Conservation (phyloP, 2,797 vertebrate genomes). For the Phrynocephalus forsythii region DNA sequence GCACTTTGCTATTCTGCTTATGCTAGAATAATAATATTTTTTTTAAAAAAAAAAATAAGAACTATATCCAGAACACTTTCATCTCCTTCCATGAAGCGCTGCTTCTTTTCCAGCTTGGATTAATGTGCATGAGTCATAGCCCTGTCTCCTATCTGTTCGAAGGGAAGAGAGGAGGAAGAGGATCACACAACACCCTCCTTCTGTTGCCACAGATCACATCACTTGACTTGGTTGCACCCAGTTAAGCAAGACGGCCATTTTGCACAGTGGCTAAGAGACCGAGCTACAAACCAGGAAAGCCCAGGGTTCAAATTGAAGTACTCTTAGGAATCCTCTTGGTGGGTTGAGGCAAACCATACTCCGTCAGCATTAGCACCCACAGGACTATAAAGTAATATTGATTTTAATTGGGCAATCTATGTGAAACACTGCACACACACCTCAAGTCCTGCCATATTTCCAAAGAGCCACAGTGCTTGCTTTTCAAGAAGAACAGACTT, state of each 20-base stretch:
- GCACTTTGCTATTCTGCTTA: slow-evolving; percentile 74
- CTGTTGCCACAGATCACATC: slow-evolving; percentile 20
- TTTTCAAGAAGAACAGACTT: no score
- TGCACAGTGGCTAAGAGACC: background rate
- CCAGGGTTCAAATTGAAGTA: background rate
- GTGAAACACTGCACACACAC: background rate
- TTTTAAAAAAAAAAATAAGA: slow-evolving; percentile 53
- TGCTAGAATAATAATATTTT: slow-evolving; percentile 59
- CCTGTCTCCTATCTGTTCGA: slow-evolving; percentile 40
- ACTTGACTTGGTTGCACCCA: slow-evolving; percentile 27
- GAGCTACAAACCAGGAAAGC: background rate
- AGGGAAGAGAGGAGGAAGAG: background rate
- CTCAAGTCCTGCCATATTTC: rapidly evolving
- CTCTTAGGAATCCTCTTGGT: background rate
- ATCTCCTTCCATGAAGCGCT: slow-evolving; percentile 70
- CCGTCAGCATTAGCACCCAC: background rate
- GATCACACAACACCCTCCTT: slow-evolving; percentile 39
- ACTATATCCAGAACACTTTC: slow-evolving; percentile 70
- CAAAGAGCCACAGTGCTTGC: background rate
- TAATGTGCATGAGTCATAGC: slow-evolving; percentile 61
- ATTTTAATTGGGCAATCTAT: background rate
- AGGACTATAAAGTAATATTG: background rate
- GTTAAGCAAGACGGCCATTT: slow-evolving; percentile 28
- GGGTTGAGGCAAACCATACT: background rate
- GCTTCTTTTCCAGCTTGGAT: slow-evolving; percentile 68